Conservation (phyloP, 2,888 invertebrate genomes). For the Netelia fuscicornis region DNA sequence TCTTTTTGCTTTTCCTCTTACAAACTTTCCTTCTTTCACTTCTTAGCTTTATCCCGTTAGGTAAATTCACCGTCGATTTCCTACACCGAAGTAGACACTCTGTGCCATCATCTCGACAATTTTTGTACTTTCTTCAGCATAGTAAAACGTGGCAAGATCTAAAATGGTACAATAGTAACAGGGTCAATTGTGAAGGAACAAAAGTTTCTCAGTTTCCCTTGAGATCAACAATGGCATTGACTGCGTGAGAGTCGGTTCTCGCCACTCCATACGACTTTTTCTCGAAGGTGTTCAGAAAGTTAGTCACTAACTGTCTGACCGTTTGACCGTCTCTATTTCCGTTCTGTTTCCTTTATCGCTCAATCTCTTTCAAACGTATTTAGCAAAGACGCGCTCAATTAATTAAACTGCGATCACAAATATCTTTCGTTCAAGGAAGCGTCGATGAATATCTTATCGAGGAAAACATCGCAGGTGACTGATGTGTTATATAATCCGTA, state of each 20-base stretch:
- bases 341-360: neutral
- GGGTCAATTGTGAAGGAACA: neutral
- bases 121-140: neutral
- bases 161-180: neutral
- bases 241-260: neutral
- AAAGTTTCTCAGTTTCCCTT: conserved; percentile 9
- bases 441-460: conserved; percentile 54
- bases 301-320: no score
- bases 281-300: no score
- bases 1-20: neutral
- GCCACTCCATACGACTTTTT: neutral
- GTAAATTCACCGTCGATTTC: conserved; percentile 68
- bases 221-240: conserved; percentile 13
- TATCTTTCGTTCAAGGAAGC: neutral
- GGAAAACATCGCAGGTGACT: conserved; percentile 48
- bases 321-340: no score
- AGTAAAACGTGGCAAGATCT: neutral
- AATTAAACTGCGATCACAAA: conserved; percentile 36
- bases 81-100: neutral
- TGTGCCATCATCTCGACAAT: neutral
- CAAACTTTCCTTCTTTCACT: neutral
- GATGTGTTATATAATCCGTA: conserved; percentile 36
- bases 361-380: neutral
- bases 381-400: neutral
- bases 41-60: conserved; percentile 66